phyloP scores from a whole-genome alignment of 2,888 invertebrate genomes.

The Aleiodes testaceus region DNA sequence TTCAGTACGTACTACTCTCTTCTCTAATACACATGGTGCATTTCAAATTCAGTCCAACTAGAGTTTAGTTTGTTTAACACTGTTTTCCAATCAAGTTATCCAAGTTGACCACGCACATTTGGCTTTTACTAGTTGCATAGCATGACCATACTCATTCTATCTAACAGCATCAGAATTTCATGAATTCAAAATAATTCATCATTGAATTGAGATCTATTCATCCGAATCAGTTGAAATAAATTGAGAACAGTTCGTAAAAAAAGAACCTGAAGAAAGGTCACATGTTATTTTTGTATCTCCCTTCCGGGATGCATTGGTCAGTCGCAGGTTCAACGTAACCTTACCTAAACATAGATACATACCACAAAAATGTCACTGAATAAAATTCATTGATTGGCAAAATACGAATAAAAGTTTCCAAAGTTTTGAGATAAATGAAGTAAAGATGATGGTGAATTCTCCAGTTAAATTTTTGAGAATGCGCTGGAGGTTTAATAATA shows the following conservation, averaged over 20 bases:
- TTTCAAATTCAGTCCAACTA: conserved; percentile 17
- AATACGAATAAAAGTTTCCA: conserved; percentile 6
- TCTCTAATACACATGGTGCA: background rate
- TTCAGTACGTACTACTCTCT: background rate
- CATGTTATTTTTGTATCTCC: conserved; percentile 22
- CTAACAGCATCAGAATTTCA: background rate
- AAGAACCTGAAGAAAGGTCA: conserved; percentile 20
- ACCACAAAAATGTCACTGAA: background rate
- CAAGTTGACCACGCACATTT: conserved; percentile 18
- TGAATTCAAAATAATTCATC: background rate
- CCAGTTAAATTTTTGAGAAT: conserved; percentile 7
- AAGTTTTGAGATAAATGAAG: background rate
- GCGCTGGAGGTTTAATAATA: conserved; percentile 43
- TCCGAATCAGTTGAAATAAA: background rate
- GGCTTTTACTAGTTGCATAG: conserved; percentile 21
- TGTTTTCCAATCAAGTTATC: conserved; percentile 23
- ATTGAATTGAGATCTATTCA: background rate
- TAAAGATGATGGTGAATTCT: conserved; percentile 1
- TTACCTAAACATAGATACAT: conserved; percentile 20
- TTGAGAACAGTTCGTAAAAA: conserved; percentile 9
- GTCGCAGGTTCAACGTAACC: conserved; percentile 30
- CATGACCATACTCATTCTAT: conserved; percentile 9
- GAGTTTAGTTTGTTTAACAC: conserved; percentile 22
- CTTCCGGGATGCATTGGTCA: conserved; percentile 35
- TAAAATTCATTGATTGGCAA: background rate